Evolutionary conservation across 2,888 invertebrate genomes (phyloP), one percentile per base, ranked within the genome.

Genomic region (Tenthredo notha): DNA sequence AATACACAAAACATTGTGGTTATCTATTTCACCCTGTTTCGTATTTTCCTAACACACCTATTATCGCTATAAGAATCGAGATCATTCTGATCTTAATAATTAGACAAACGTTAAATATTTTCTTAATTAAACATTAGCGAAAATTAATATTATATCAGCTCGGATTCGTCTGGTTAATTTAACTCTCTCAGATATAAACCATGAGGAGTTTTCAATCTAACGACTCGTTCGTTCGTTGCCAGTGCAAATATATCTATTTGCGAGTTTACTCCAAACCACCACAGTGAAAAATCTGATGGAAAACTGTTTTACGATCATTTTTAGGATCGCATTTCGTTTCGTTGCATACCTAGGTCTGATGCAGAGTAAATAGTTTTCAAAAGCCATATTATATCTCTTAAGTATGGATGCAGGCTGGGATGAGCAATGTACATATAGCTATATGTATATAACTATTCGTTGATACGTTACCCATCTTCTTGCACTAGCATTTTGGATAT

Each of bases 1-100:
- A 50, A 54, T 12, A 77, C 77, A 54, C 33, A 54, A 77, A 77
- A 77, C 77, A 77, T 54, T 29, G 50, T n/a, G 29, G 77, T 29
- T 50, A 77, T 50, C 40, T 7, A 25, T 25, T 6, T 77, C 54
- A 15, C n/a, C n/a, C 54, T 25, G 54, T 77, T 77, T 18, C 0
- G 7, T 77, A 50, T 54, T 54, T 29, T 2, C 50, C 4, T 0
- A 21, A 25, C 25, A 25, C 25, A 25, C 25, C 25, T 25, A 21
- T 75, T 1, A 18, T 12, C 18, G 18, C n/a, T n/a, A 7, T 5
- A 25, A 47, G 29, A 12, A 75, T 10, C 29, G 29, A 7, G 54
- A 15, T 77, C 29, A 10, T 77, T 77, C 9, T 50, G n/a, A 54
- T 33, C 3, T 6, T 9, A 18, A 77, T 50, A 77, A 77, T 77